These are phyloP conservation scores for Drosophila sp. DNA, from an alignment of 1,140 invertebrate genomes.

Conservation along the genomic window DNA sequence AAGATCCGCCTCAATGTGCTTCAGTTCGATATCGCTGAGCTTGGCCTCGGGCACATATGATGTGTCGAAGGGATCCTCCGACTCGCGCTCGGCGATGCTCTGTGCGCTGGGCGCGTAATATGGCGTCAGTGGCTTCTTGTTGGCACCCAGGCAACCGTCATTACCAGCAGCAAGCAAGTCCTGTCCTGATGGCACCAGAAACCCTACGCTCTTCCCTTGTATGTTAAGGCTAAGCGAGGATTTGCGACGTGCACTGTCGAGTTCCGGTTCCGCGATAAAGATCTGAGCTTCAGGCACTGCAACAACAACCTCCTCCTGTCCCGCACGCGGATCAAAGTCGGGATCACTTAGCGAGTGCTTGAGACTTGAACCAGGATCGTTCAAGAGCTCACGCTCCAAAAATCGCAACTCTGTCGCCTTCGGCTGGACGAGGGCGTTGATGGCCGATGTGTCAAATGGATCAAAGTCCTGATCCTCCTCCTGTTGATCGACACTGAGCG, in stretches of 20 bases:
- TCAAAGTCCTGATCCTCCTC: constrained; percentile 88
- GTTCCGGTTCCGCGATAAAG: constrained; percentile 29
- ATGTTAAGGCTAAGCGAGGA: constrained; percentile 84
- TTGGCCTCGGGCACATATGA: constrained; percentile 89
- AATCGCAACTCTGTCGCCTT: constrained; percentile 91
- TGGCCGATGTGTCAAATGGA: constrained; percentile 93
- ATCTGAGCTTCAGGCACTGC: constrained; percentile 1
- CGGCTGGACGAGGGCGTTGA: constrained; percentile 89
- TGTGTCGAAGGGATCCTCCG: constrained; percentile 93
- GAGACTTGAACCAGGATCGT: constrained; percentile 81
- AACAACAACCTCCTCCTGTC: constrained; percentile 8
- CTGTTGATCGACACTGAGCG: constrained; percentile 83
- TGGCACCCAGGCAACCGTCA: constrained; percentile 85
- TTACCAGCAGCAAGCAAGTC: constrained; percentile 79
- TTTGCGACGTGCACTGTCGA: constrained; percentile 73
- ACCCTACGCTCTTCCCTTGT: constrained; percentile 89
- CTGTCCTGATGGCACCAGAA: constrained; percentile 86
- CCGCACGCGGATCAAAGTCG: constrained; percentile 91
- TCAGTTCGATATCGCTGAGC: constrained; percentile 90
- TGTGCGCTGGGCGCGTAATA: constrained; percentile 88
- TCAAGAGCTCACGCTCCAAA: constrained; percentile 90
- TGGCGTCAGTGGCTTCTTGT: constrained; percentile 91
- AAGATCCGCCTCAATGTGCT: constrained; percentile 90
- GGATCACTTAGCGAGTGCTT: constrained; percentile 87
- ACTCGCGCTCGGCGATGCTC: constrained; percentile 86